Percentiles rank a stretch among this genome's conserved stretches.
Evolutionary conservation across 2,888 invertebrate genomes (phyloP).

Genomic region (Aphrophora alni): DNA sequence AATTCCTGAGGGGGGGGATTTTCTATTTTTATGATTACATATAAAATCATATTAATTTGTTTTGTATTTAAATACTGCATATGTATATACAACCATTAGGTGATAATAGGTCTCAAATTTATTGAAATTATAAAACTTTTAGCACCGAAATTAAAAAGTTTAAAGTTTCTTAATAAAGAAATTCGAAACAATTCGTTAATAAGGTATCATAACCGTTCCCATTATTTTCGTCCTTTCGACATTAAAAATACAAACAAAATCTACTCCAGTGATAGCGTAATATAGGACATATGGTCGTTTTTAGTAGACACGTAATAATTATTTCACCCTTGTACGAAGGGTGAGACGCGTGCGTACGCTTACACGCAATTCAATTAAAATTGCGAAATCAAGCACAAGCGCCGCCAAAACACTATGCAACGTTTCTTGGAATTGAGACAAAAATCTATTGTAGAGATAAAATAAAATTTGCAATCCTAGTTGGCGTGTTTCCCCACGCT

Average conservation of each 20-base stretch:
- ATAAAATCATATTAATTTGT: no score
- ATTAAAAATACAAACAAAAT: neutral
- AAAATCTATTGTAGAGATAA: neutral
- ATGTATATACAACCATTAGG: no score
- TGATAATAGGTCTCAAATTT: no score
- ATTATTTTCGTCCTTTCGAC: neutral
- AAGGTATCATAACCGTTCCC: no score
- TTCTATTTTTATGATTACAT: no score
- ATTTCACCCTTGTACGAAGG: neutral
- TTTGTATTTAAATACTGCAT: no score
- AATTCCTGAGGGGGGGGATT: no score
- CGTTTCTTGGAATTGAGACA: neutral
- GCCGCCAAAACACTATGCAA: neutral
- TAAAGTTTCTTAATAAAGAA: no score
- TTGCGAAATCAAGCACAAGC: neutral
- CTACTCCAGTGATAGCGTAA: neutral
- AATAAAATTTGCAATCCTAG: neutral
- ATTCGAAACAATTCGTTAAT: no score
- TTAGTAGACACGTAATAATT: neutral
- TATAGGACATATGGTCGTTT: neutral
- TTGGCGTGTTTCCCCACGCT: neutral
- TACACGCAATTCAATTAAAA: neutral
- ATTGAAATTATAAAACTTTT: no score
- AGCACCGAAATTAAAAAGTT: no score
- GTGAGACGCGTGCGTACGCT: neutral